phyloP scores from a whole-genome alignment of 1,140 invertebrate genomes.

The Sminthurides bifidus region DNA sequence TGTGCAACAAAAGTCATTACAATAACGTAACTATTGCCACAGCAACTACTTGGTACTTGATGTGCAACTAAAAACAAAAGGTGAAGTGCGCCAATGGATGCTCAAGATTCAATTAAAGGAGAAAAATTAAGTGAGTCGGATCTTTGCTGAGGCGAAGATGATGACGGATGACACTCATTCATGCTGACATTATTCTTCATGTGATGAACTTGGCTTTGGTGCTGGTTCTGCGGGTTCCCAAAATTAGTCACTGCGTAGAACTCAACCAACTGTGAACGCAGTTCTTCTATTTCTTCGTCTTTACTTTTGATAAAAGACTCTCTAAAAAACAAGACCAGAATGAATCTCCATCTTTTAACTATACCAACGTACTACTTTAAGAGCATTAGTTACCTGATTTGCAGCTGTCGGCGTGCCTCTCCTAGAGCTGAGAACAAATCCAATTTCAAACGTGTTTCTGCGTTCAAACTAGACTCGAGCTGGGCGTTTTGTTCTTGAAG shows the following conservation, averaged over 20 bases:
- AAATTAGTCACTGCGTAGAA: slow-evolving; percentile 25
- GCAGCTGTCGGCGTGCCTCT: slow-evolving; percentile 82
- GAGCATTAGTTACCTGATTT: slow-evolving; percentile 58
- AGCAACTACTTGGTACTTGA: no score
- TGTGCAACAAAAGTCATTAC: no score
- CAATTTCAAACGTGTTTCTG: slow-evolving; percentile 89
- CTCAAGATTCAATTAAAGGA: slow-evolving; percentile 28
- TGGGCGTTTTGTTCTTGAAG: slow-evolving; percentile 79
- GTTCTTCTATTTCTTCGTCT: slow-evolving; percentile 29
- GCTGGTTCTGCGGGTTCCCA: slow-evolving; percentile 16
- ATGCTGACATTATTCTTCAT: slow-evolving; percentile 13
- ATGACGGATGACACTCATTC: slow-evolving; percentile 9
- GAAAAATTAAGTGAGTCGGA: slow-evolving; percentile 25
- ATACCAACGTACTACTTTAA: background rate
- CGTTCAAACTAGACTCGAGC: slow-evolving; percentile 81
- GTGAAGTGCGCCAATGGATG: background rate
- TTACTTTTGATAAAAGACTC: slow-evolving; percentile 27
- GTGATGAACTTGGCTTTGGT: slow-evolving; percentile 10
- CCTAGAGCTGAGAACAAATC: slow-evolving; percentile 92
- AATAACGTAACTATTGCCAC: no score
- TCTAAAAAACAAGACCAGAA: slow-evolving; percentile 8
- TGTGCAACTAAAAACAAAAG: slow-evolving; percentile 1
- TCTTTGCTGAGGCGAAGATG: slow-evolving; percentile 13
- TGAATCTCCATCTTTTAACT: background rate
- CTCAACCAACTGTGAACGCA: slow-evolving; percentile 20